These are phyloP conservation scores for Pogonophryne albipinna DNA, from an alignment of 2,797 vertebrate species.

Conservation along the genomic window DNA sequence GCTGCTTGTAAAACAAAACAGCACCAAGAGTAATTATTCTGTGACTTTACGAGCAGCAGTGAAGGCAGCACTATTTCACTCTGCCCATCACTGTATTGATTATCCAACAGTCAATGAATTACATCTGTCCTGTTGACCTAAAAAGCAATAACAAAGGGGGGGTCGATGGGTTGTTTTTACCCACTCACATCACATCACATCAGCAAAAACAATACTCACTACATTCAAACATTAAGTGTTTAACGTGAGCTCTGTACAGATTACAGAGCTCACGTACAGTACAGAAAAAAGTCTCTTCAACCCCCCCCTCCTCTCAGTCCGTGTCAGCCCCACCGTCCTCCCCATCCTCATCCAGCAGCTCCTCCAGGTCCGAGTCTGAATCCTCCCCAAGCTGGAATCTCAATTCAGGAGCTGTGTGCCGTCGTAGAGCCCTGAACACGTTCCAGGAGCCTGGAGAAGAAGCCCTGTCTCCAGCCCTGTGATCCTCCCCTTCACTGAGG, in stretches of 20 bases:
- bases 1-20: neutral
- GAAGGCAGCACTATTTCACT: conserved; percentile 4
- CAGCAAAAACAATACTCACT: neutral
- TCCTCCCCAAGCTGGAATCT: conserved; percentile 4
- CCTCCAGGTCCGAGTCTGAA: conserved; percentile 12
- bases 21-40: neutral
- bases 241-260: neutral
- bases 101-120: neutral
- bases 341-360: conserved; percentile 19
- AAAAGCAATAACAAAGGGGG: neutral
- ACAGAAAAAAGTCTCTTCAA: neutral
- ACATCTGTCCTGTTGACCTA: conserved; percentile 30
- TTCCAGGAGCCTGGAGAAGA: neutral
- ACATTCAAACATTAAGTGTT: neutral
- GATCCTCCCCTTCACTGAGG: neutral
- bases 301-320: neutral
- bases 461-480: neutral
- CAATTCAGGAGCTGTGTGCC: neutral
- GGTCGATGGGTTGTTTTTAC: neutral
- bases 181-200: neutral
- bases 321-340: neutral
- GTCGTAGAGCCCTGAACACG: neutral
- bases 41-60: neutral
- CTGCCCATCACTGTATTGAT: conserved; percentile 7
- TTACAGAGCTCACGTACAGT: neutral